These are phyloP conservation scores for Emydura subglobosa DNA, from an alignment of 2,113 vertebrate genomes.

Conservation along the genomic window DNA sequence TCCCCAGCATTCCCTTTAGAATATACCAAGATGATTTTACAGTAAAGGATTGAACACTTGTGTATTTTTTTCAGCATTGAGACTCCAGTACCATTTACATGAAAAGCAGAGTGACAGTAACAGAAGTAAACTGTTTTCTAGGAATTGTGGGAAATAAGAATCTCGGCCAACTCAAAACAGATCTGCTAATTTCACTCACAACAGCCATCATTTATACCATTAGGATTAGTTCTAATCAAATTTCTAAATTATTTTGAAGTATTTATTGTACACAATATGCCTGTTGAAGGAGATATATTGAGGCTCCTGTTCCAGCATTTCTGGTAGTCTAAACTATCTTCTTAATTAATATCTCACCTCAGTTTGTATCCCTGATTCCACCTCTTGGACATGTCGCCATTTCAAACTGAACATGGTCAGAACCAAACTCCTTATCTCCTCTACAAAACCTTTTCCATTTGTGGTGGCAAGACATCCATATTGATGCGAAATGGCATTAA, in stretches of 20 bases:
- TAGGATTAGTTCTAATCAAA: not conserved
- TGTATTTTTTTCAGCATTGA: not conserved
- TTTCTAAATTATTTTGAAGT: not conserved
- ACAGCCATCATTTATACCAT: not conserved
- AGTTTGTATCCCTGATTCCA: not conserved
- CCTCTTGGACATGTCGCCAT: too few species aligned
- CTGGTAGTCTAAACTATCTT: too few species aligned
- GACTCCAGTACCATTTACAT: not conserved
- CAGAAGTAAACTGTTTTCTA: not conserved
- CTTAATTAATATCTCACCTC: not conserved
- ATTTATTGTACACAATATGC: not conserved
- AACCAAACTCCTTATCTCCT: too few species aligned
- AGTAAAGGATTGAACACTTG: not conserved
- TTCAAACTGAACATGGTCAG: too few species aligned
- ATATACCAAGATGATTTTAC: not conserved
- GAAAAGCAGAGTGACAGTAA: not conserved
- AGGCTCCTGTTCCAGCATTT: not conserved
- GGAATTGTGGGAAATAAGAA: not conserved
- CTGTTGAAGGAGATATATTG: not conserved
- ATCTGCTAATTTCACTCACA: not conserved
- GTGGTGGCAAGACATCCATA: too few species aligned
- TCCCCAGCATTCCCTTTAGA: not conserved
- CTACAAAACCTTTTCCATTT: too few species aligned
- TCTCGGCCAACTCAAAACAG: not conserved
- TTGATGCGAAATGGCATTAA: too few species aligned